Base-by-base conservation (phyloP, 1,140 invertebrate species). In the Zaprionus camerounensis region DNA sequence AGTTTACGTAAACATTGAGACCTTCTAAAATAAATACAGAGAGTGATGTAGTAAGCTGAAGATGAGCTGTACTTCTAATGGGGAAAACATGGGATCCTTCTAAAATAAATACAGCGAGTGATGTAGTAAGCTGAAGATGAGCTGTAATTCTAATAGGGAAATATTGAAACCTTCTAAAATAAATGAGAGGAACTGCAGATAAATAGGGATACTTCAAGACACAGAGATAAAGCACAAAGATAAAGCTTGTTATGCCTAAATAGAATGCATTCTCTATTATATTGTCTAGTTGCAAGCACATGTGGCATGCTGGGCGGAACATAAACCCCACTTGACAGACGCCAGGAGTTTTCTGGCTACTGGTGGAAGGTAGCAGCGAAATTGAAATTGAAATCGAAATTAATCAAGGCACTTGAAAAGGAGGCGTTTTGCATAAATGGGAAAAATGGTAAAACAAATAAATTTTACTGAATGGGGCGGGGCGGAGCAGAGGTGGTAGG, bases 351-450 rank as follows among this genome's bases (percentile, higher is more conserved):
- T 59, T 34, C 31, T 58, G 57, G 83, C 83, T 87, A 87, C 83
- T 80, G 83, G 46, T 46, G 41, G 56, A 71, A 68, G 59, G 63
- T 64, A 61, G 46, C 46, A 61, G 56, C 71, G 61, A 15, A 17
- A 17, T 17, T 44, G n/a, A 86, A 88, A 87, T 87, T 88, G 84
- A 87, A 87, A 88, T 83, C 84, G 80, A 88, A 87, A 87, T 87
- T 88, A 87, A 87, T 87, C 84, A 71, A 71, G 57, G 66, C 66
- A 56, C 41, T 17, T 6, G 41, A 78, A 83, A 80, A 55, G 58
- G 49, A 64, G 78, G 62, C 77, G 82, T 78, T 81, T 88, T 84
- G 84, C 83, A 87, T 86, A 62, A 46, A 61, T 55, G 61, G 41
- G 5, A 58, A 13, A 55, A 59, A 69, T 75, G 57, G 65, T 75